Conservation (phyloP, 2,888 invertebrate genomes). For the Latrodectus elegans region DNA sequence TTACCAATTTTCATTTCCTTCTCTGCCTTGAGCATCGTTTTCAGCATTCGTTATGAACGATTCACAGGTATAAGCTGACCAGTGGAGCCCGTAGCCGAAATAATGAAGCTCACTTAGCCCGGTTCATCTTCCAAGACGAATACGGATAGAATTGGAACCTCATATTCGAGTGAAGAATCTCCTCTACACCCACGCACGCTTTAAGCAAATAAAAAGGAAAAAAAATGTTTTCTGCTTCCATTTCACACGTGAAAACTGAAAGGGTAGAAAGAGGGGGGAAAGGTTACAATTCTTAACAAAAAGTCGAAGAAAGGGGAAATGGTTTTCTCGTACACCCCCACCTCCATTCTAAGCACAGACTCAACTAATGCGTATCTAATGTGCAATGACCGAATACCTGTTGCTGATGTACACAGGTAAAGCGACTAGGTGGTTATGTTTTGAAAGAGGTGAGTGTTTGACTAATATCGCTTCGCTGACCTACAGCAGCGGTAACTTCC, state of each 20-base stretch:
- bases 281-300: not conserved
- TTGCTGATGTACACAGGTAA: constrained; percentile 17
- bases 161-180: not conserved
- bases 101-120: constrained; percentile 59
- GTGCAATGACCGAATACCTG: constrained; percentile 44
- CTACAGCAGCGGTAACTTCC: constrained; percentile 9
- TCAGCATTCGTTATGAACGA: no score
- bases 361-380: constrained; percentile 65
- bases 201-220: constrained; percentile 1
- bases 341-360: not conserved
- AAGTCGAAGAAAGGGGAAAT: constrained; percentile 35
- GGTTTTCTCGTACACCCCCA: constrained; percentile 20
- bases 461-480: constrained; percentile 18
- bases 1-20: no score
- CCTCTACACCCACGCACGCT: not conserved
- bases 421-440: constrained; percentile 22
- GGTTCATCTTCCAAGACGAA: constrained; percentile 63
- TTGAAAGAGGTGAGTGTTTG: constrained; percentile 46
- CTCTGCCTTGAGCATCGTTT: no score
- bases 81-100: constrained; percentile 67
- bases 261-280: constrained; percentile 8
- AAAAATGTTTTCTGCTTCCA: constrained; percentile 18
- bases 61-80: constrained; percentile 45
- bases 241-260: constrained; percentile 67
- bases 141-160: constrained; percentile 33